Evolutionary conservation across 2,888 invertebrate species (phyloP).

Genomic region (Amphimallon solstitiale): DNA sequence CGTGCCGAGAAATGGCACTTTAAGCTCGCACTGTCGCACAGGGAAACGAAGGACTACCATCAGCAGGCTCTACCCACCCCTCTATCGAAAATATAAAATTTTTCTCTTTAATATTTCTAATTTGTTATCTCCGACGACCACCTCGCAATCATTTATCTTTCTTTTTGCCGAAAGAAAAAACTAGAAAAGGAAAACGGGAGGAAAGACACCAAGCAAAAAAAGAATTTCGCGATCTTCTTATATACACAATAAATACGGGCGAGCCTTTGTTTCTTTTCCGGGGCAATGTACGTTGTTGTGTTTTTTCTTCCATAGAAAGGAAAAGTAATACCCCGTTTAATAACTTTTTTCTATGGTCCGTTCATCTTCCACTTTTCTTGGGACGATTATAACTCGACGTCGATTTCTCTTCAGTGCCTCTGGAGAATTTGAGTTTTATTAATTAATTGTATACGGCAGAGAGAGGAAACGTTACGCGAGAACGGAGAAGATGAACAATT

Average conservation of each 20-base stretch:
- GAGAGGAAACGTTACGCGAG: not conserved
- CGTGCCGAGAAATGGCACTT: conserved; percentile 43
- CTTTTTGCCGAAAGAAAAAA: conserved; percentile 15
- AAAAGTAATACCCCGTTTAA: not conserved
- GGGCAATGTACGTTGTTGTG: no score
- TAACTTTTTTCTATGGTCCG: not conserved
- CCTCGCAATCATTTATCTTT: conserved; percentile 36
- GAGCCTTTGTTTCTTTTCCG: no score
- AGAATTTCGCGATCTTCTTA: conserved; percentile 6
- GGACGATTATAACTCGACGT: conserved; percentile 8
- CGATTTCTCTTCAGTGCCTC: not conserved
- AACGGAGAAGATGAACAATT: conserved; percentile 14
- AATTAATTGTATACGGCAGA: conserved; percentile 4
- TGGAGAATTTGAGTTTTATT: conserved; percentile 15
- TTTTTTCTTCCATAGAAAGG: not conserved
- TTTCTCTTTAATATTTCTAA: conserved; percentile 42
- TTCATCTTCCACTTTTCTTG: not conserved
- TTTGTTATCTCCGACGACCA: conserved; percentile 42
- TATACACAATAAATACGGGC: not conserved
- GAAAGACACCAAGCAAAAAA: conserved; percentile 1
- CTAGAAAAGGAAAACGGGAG: conserved; percentile 10
- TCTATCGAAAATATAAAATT: conserved; percentile 41
- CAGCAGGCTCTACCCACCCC: conserved; percentile 3
- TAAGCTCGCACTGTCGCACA: conserved; percentile 34
- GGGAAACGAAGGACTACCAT: conserved; percentile 25